Conservation (phyloP, 2,113 vertebrate species). For the Atherinomorus stipes region DNA sequence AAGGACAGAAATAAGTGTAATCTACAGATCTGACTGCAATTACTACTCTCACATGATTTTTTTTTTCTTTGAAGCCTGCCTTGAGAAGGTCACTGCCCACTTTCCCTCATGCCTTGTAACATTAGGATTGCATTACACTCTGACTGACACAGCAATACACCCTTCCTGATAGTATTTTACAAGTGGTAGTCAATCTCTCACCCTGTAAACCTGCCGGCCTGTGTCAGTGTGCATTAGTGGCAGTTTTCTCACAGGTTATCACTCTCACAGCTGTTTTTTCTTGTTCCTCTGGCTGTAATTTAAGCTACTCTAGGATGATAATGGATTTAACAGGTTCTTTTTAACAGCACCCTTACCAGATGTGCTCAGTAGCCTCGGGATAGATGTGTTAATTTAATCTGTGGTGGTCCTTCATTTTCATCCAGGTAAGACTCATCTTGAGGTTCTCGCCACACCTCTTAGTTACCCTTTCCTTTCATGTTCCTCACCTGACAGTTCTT, state of each 20-base stretch:
- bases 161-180: conserved; percentile 66
- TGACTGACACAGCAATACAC: conserved; percentile 52
- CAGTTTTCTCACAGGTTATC: conserved; percentile 73
- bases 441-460: conserved; percentile 17
- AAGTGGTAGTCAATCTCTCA: conserved; percentile 72
- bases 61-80: conserved; percentile 25
- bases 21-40: background rate
- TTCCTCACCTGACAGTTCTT: conserved; percentile 27
- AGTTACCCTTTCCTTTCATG: conserved; percentile 13
- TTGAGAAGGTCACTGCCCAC: conserved; percentile 26
- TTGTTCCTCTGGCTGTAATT: conserved; percentile 68
- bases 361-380: conserved; percentile 59
- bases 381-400: conserved; percentile 44
- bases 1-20: conserved; percentile 7
- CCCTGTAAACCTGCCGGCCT: conserved; percentile 68
- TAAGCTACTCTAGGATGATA: conserved; percentile 67
- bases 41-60: conserved; percentile 11
- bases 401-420: conserved; percentile 58
- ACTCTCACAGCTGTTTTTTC: conserved; percentile 65
- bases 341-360: conserved; percentile 63
- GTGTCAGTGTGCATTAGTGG: conserved; percentile 45
- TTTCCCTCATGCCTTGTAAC: conserved; percentile 49
- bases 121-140: conserved; percentile 57
- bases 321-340: conserved; percentile 73
- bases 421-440: conserved; percentile 53